Evolutionary conservation across 2,113 vertebrate genomes (phyloP), one percentile per base, ranked within the genome.

Genomic region (Anhinga anhinga): DNA sequence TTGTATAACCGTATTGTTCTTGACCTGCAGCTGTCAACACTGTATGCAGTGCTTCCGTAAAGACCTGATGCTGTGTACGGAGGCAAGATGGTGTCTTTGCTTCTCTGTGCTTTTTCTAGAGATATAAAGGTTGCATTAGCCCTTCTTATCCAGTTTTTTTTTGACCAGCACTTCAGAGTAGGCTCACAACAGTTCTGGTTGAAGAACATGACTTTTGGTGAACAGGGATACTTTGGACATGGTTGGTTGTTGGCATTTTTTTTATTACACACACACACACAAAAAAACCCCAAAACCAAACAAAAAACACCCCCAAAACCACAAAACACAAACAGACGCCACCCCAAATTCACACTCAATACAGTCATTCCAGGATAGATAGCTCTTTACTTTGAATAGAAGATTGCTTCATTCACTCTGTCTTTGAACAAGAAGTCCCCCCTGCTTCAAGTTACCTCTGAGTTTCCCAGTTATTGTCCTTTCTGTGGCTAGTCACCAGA

Each of bases 361-460:
- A 36, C 27, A 81, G 15, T 40, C 9, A 23, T 58, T 70, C 71
- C 26, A 59, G 45, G 50, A 34, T 36, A 19, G 23, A 52, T 63
- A 63, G 49, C 1, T 76, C 27, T 62, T 82, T 18, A 11, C 6
- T 19, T 8, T 29, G 11, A 42, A 44, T 36, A 53, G 40, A 30
- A 4, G 21, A 38, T 67, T 44, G 5, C 9, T 65, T 90, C 30
- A 27, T 9, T 53, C 34, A 30, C 32, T 55, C 78, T 59, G n/a
- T 44, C 16, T 78, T 82, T 36, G 26, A 72, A 77, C 21, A 49
- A 42, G 45, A 45, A 47, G 25, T 61, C 44, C 5, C 7, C 23
- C 2, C 23, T 4, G 5, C 5, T 30, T 66, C 34, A 42, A 53
- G 6, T 42, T 67, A 21, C 14, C 23, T 56, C 15, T 0, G 1